Percentiles rank a stretch among this genome's conserved stretches.
Conservation (phyloP, 2,113 vertebrate genomes). For the Arenaria interpres region DNA sequence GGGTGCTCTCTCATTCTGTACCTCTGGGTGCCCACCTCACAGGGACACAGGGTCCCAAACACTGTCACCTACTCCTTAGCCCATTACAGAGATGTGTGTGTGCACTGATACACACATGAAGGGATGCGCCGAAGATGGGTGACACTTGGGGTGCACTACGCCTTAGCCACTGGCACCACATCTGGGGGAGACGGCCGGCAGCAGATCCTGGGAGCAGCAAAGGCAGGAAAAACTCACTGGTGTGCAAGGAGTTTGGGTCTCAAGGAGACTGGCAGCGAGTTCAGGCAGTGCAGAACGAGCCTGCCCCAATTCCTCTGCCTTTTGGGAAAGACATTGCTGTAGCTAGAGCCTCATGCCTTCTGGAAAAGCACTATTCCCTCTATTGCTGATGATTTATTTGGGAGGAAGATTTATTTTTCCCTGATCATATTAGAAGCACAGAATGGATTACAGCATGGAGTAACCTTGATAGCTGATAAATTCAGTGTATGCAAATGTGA, state of each 20-base stretch:
- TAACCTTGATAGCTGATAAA: slow-evolving; percentile 50
- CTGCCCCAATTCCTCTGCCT: background rate
- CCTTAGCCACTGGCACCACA: background rate
- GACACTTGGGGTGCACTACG: background rate
- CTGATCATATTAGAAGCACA: background rate
- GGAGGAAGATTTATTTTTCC: slow-evolving; percentile 48
- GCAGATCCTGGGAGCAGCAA: background rate
- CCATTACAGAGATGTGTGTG: fast-evolving
- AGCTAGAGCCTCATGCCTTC: background rate
- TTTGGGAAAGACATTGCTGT: background rate
- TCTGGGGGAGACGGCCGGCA: background rate
- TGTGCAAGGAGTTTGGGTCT: background rate
- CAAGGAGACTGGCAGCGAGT: fast-evolving
- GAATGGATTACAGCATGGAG: slow-evolving; percentile 6
- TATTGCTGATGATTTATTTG: background rate
- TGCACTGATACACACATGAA: background rate
- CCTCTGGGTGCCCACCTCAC: background rate
- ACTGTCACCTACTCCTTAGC: background rate
- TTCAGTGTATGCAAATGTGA: slow-evolving; percentile 35
- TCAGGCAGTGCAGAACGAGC: background rate
- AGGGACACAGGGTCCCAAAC: background rate
- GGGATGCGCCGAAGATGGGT: background rate
- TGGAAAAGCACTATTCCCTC: background rate
- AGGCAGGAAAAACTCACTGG: background rate
- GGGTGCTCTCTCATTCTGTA: background rate